These are phyloP conservation scores for Eupithecia tripunctaria DNA, from an alignment of 2,888 invertebrate species.

Conservation along the genomic window DNA sequence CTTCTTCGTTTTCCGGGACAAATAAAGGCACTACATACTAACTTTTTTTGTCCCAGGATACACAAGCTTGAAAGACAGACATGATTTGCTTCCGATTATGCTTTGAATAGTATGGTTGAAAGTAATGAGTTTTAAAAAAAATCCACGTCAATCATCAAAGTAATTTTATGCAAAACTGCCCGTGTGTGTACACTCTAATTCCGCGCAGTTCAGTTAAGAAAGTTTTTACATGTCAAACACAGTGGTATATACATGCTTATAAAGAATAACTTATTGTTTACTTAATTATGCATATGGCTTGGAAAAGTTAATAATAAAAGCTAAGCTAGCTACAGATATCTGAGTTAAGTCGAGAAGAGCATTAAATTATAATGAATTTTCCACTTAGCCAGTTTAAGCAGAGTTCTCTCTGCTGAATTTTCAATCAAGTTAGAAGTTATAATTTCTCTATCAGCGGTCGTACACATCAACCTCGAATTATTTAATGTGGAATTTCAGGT, in stretches of 20 bases:
- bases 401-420: constrained; percentile 16
- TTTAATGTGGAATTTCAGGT: no score
- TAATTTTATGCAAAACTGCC: background rate
- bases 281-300: background rate
- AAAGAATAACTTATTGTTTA: no score
- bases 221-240: no score
- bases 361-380: constrained; percentile 9
- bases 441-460: no score
- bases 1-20: background rate
- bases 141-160: background rate
- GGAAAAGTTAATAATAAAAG: background rate
- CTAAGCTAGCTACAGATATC: background rate
- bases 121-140: background rate
- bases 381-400: constrained; percentile 16
- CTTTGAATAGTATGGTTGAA: background rate
- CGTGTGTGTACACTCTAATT: background rate
- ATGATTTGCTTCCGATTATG: background rate
- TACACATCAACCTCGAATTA: no score
- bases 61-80: no score
- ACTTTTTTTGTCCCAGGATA: background rate
- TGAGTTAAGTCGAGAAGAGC: background rate
- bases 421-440: constrained; percentile 43
- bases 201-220: no score
- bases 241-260: no score
- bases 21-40: background rate